Base-by-base conservation (phyloP, 2,888 invertebrate genomes). In the Fragum sueziense region DNA sequence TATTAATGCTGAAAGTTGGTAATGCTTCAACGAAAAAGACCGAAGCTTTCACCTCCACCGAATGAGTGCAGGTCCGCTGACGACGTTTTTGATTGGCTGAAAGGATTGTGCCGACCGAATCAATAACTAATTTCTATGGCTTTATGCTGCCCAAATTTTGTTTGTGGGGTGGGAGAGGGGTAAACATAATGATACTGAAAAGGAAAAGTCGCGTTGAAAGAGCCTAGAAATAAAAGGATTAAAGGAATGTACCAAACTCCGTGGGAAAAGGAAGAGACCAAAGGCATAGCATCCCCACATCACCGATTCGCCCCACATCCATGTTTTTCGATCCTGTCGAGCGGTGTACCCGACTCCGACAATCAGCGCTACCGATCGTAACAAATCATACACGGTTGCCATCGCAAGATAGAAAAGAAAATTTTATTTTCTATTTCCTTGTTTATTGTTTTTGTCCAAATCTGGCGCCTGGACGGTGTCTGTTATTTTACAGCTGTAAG, bases 251-350 rank as follows among this genome's bases (percentile, higher is more conserved):
- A 65, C 65, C 65, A 65, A 27, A 65, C 65, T 65, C 17, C 47
- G 65, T 3, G 87, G 87, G 69, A 82, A 87, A 6, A 83, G 27
- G 69, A 84, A 86, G n/a, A 81, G 65, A n/a, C 71, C 84, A 17
- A 75, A 27, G 4, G 75, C 79, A 72, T 86, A 78, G 70, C 79
- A 82, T 57, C 81, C 79, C 79, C 80, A 79, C 57, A 87, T 37
- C 6, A 82, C 52, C 0, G 85, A 75, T 37, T 86, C 86, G 61
- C 76, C 78, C 74, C 85, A 82, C 68, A 84, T 78, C 71, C 85
- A 83, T 34, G 83, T 70, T 47, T 86, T 86, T 29, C 81, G 77
- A 31, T 81, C 76, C 65, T 81, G 82, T 59, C 78, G 79, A 17
- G 77, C 73, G 17, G 78, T 79, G 61, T 74, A 84, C 11, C 80